Conservation (phyloP, 2,888 invertebrate species). For the Malthinus seriepunctatus region DNA sequence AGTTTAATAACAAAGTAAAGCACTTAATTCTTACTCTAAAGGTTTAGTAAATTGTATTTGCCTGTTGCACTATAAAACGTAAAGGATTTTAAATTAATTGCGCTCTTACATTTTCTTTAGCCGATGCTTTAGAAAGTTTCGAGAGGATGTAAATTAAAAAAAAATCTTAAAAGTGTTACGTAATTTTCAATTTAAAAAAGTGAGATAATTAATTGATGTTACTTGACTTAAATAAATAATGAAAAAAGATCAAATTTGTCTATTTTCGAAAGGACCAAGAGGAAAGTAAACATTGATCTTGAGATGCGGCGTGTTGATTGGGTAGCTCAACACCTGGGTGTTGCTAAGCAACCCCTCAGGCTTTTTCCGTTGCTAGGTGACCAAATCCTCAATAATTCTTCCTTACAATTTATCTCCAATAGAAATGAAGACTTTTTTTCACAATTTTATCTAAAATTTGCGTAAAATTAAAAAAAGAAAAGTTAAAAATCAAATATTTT, state of each 20-base stretch:
- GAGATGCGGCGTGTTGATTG: constrained; percentile 55
- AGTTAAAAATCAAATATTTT: constrained; percentile 24
- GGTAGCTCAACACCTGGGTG: constrained; percentile 55
- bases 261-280: constrained; percentile 27
- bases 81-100: too few relatives aligned
- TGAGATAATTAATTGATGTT: too few relatives aligned
- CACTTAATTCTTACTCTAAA: too few relatives aligned
- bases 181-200: too few relatives aligned
- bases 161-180: too few relatives aligned
- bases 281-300: constrained; percentile 56
- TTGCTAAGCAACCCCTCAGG: constrained; percentile 50
- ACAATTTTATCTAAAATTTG: not conserved
- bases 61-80: too few relatives aligned
- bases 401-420: constrained; percentile 11
- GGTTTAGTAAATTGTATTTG: too few relatives aligned
- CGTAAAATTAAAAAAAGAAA: constrained; percentile 10
- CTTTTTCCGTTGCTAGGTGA: constrained; percentile 39
- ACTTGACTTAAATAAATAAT: not conserved
- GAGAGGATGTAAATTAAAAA: too few relatives aligned
- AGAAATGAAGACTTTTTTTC: constrained; percentile 1
- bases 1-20: too few relatives aligned
- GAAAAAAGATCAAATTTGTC: constrained; percentile 11
- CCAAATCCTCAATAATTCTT: constrained; percentile 26
- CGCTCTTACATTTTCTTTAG: too few relatives aligned
- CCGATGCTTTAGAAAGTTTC: too few relatives aligned